Evolutionary conservation across 1,140 invertebrate species (phyloP).

Genomic region (Cotesia typhae): DNA sequence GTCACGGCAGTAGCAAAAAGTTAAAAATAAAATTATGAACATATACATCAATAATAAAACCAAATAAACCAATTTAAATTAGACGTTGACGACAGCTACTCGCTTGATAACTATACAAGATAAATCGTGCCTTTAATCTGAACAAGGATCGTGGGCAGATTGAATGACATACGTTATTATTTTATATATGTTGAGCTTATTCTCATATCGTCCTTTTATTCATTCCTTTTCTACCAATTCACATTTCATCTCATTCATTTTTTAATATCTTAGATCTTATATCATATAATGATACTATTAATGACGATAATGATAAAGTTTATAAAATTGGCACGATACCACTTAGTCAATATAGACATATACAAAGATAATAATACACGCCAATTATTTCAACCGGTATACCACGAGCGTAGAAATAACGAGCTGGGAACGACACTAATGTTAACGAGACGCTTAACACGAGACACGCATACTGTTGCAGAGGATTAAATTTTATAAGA

Average conservation of each 20-base stretch:
- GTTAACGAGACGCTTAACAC: conserved; percentile 46
- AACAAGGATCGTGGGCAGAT: conserved; percentile 27
- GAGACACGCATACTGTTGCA: conserved; percentile 1
- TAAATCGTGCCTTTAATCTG: conserved; percentile 15
- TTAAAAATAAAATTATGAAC: neutral
- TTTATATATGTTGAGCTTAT: neutral
- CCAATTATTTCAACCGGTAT: conserved; percentile 46
- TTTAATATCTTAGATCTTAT: neutral
- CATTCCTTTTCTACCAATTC: neutral
- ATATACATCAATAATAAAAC: conserved; percentile 2
- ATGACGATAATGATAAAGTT: neutral
- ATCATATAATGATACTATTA: neutral
- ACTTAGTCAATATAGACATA: conserved; percentile 13
- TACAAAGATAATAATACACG: conserved; percentile 28
- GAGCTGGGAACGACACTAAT: conserved; percentile 46
- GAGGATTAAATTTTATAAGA: too few species aligned
- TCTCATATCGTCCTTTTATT: conserved; percentile 15
- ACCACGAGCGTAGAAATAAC: conserved; percentile 35
- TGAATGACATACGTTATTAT: neutral
- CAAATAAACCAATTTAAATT: neutral
- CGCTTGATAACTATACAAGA: neutral
- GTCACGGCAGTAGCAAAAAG: conserved; percentile 10
- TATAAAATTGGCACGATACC: conserved; percentile 21
- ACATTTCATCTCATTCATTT: neutral
- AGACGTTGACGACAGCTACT: conserved; percentile 34